These are phyloP conservation scores for Pteropus rufus DNA, from an alignment of 2,797 vertebrate genomes.

Conservation along the genomic window DNA sequence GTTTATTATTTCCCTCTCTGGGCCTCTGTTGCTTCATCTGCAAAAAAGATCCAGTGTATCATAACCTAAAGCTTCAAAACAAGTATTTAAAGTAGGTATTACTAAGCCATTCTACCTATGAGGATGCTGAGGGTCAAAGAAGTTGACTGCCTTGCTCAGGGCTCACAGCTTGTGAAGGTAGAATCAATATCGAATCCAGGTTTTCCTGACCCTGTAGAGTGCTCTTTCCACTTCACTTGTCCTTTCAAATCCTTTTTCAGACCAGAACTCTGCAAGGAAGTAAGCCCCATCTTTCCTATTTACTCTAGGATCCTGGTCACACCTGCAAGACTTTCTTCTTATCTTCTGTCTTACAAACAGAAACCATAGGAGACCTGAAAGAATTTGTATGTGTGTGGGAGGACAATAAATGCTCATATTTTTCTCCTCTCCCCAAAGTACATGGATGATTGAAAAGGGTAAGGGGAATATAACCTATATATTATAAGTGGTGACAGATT, in stretches of 20 bases:
- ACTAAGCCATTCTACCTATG: neutral
- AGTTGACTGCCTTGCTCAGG: neutral
- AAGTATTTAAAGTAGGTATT: neutral
- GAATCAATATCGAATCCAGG: neutral
- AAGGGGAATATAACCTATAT: no score
- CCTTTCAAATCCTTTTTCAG: neutral
- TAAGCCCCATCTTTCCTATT: neutral
- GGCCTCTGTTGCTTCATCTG: neutral
- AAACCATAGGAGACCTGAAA: neutral
- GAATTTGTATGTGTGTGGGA: accelerated
- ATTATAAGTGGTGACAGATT: no score
- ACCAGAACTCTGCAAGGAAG: neutral
- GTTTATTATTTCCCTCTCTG: neutral
- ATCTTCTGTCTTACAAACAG: neutral
- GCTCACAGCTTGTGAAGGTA: neutral
- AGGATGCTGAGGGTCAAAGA: neutral
- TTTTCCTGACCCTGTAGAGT: neutral
- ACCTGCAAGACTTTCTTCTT: neutral
- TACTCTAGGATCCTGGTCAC: neutral
- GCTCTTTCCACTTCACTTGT: neutral
- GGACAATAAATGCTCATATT: neutral
- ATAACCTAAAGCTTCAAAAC: neutral
- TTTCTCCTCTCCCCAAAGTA: neutral
- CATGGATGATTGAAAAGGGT: neutral
- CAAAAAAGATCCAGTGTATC: neutral